Evolutionary conservation across 2,113 vertebrate genomes (phyloP).

Genomic region (Austrofundulus limnaeus): DNA sequence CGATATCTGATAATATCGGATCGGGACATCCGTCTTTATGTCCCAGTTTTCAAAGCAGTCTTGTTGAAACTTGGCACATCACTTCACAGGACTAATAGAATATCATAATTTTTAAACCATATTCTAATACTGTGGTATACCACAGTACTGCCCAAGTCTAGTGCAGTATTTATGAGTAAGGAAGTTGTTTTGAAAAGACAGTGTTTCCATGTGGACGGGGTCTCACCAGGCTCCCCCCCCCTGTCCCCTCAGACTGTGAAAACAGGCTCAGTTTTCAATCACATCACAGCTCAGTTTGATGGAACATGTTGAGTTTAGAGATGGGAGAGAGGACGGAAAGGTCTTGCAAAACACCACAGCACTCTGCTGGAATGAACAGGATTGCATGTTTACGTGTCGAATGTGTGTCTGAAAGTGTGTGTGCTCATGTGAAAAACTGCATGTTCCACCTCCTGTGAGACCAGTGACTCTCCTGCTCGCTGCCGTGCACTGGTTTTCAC

Average conservation of each 20-base stretch:
- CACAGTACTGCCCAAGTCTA: too few relatives aligned
- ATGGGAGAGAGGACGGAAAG: constrained; percentile 33
- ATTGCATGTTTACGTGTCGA: constrained; percentile 20
- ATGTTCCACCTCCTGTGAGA: constrained; percentile 25
- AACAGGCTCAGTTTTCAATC: constrained; percentile 56
- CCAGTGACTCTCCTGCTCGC: not conserved
- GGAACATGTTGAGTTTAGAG: constrained; percentile 40
- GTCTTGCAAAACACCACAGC: constrained; percentile 47
- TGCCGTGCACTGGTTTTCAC: constrained; percentile 29
- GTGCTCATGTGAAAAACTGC: constrained; percentile 31
- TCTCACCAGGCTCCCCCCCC: not conserved
- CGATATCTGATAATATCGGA: too few relatives aligned
- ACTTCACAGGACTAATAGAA: too few relatives aligned
- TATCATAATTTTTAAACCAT: too few relatives aligned
- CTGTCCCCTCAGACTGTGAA: constrained; percentile 15
- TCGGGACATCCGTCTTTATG: too few relatives aligned
- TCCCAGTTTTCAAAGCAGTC: too few relatives aligned
- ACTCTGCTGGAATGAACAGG: constrained; percentile 24
- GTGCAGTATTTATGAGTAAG: too few relatives aligned
- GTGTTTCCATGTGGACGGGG: too few relatives aligned
- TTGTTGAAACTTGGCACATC: too few relatives aligned
- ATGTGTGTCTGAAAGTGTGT: constrained; percentile 4
- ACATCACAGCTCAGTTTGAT: constrained; percentile 36
- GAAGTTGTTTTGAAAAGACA: too few relatives aligned
- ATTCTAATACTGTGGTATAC: too few relatives aligned